Base-by-base conservation (phyloP, 1,140 invertebrate species). In the Tetranychus urticae region DNA sequence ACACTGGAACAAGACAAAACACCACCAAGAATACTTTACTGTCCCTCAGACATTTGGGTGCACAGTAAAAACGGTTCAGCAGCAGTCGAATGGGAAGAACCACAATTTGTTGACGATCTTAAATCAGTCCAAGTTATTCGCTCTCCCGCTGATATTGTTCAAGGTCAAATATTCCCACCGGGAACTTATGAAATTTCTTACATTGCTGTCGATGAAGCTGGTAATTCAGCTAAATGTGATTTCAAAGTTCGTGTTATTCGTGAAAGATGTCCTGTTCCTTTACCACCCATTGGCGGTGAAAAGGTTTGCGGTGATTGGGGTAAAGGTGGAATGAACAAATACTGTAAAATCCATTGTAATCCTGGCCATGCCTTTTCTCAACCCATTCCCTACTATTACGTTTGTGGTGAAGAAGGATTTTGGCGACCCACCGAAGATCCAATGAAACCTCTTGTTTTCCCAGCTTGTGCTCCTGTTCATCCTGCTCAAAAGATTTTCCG, bases 271-370 rank as follows among this genome's bases (percentile, higher is more conserved):
- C 86, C 86, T 8, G 77, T 82, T 62, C 71, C 91, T 59, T 74
- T 81, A 52, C 86, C 92, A 75, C 91, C 91, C 0, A 78, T 90
- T 34, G 87, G 88, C 56, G 91, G 91, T 36, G 77, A 79, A 14
- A 88, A 92, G 73, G 81, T 82, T 5, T 96, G 91, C 70, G 87
- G 89, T 67, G 86, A 90, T 66, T 96, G 91, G 91, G 91, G 91
- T 56, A 87, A 88, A 1, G 86, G 86, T 50, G 72, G 85, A 84
- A 47, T 68, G 6, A 70, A 69, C 60, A 67, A 68, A 58, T 42
- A 93, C 83, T 72, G 88, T 87, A 70, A 69, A 69, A 90, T 94
- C 61, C 75, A 80, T 60, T 94, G 91, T 68, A 85, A 89, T 65
- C 56, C 45, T 23, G 88, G 88, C 13, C 74, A 89, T 1, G 78